A percentile compares a stretch with the other conserved stretches of the same genome.
Conservation (phyloP, 1,140 invertebrate species). For the Habropoda laboriosa region DNA sequence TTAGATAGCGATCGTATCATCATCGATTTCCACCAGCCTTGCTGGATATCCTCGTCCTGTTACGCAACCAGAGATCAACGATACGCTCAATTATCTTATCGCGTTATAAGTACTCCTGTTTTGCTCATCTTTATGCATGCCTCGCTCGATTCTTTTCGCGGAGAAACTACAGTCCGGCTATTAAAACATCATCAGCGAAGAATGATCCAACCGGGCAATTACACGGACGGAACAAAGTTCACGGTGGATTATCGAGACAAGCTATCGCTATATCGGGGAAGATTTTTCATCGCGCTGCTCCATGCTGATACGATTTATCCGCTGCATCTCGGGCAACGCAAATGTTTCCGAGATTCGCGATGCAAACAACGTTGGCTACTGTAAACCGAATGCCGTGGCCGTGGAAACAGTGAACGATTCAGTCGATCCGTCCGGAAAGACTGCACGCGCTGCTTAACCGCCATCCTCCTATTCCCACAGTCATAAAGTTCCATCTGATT, state of each 20-base stretch:
- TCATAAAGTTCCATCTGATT: neutral
- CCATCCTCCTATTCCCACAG: neutral
- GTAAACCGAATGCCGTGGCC: neutral
- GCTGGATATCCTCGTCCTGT: neutral
- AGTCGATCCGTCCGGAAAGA: conserved; percentile 3
- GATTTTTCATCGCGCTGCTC: neutral
- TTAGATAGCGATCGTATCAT: neutral
- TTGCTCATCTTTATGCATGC: neutral
- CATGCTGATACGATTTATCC: neutral
- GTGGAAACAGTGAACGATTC: conserved; percentile 5
- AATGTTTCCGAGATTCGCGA: neutral
- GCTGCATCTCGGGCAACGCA: neutral
- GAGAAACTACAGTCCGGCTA: no score
- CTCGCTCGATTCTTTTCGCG: no score
- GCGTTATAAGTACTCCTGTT: neutral
- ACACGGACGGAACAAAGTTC: neutral
- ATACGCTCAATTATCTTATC: neutral
- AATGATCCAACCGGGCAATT: neutral
- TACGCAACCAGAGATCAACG: neutral
- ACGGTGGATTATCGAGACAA: neutral
- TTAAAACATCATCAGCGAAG: no score
- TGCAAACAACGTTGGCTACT: neutral
- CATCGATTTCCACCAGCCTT: conserved; percentile 7
- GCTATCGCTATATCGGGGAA: no score
- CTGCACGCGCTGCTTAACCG: neutral